phyloP scores from a whole-genome alignment of 2,888 invertebrate species.

The Clunio marinus region DNA sequence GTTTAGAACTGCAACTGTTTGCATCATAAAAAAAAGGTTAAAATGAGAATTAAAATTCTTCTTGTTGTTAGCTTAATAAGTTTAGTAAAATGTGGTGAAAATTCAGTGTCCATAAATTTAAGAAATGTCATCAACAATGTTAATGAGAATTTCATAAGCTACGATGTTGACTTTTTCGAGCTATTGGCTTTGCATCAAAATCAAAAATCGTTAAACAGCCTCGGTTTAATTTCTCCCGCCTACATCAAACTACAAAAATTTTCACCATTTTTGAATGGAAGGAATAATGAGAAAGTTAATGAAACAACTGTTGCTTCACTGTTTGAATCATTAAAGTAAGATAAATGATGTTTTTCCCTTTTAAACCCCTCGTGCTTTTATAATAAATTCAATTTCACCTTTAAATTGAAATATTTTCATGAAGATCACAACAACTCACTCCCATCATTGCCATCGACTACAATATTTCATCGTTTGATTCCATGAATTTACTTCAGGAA shows the following conservation, averaged over 20 bases:
- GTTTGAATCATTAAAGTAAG: slow-evolving; percentile 1
- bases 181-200: not conserved
- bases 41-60: not conserved
- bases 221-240: not conserved
- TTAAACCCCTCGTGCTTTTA: too few relatives aligned
- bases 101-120: slow-evolving; percentile 20
- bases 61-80: not conserved
- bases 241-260: slow-evolving; percentile 7
- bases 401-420: too few relatives aligned
- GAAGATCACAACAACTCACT: slow-evolving; percentile 1
- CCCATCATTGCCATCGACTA: slow-evolving; percentile 28
- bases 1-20: not conserved
- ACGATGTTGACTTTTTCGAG: slow-evolving; percentile 17
- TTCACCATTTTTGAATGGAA: not conserved
- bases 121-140: slow-evolving; percentile 9
- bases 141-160: slow-evolving; percentile 25
- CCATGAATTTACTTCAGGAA: not conserved
- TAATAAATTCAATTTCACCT: not conserved
- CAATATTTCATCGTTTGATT: slow-evolving; percentile 8
- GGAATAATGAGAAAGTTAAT: not conserved
- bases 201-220: not conserved
- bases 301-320: not conserved
- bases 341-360: too few relatives aligned
- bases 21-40: too few relatives aligned
- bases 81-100: slow-evolving; percentile 13